phyloP scores from a whole-genome alignment of 1,140 invertebrate genomes.

The Lutraria rhynchaena region DNA sequence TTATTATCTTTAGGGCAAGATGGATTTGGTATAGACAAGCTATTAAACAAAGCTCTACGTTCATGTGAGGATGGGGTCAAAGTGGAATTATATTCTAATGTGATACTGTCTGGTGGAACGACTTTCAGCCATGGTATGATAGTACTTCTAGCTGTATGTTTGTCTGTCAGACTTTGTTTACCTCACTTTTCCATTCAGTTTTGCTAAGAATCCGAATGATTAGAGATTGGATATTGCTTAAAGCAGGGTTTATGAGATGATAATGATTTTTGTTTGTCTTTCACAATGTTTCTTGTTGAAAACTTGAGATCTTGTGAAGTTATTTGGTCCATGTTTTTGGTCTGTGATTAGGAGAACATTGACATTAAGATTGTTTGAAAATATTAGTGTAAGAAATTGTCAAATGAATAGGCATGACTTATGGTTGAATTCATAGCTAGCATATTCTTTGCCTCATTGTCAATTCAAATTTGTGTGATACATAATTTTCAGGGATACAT shows the following conservation, averaged over 20 bases:
- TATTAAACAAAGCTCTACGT: neutral
- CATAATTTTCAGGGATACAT: conserved; percentile 4
- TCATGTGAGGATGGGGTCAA: neutral
- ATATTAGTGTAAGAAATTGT: neutral
- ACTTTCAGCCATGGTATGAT: neutral
- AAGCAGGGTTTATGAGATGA: no score
- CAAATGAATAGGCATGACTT: no score
- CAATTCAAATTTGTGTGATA: neutral
- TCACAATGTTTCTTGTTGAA: no score
- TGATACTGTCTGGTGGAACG: conserved; percentile 4
- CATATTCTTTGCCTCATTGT: neutral
- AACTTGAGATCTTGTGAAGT: no score
- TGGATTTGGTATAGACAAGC: neutral
- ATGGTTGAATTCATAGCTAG: neutral
- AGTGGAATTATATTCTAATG: neutral
- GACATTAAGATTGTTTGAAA: neutral
- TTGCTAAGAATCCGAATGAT: neutral
- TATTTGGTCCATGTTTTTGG: neutral
- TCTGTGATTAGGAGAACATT: neutral
- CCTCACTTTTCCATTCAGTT: neutral
- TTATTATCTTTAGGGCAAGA: neutral
- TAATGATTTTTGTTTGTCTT: no score
- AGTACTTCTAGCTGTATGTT: no score
- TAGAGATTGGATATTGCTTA: no score
- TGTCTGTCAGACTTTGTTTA: no score